Evolutionary conservation across 1,140 invertebrate genomes (phyloP).

Genomic region (Aphaenogaster ashmeadi): DNA sequence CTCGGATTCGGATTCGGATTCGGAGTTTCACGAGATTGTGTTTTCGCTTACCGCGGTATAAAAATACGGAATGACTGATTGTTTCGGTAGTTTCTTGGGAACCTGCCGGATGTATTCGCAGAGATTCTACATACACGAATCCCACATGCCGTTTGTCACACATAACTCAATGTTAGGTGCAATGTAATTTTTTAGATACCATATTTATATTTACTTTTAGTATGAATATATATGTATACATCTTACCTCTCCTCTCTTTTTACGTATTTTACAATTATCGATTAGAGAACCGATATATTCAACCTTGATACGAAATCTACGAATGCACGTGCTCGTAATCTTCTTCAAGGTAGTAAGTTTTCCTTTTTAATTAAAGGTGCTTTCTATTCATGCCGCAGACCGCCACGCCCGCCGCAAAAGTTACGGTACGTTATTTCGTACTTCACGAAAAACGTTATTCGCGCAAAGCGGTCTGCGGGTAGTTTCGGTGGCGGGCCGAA

Average conservation of each 20-base stretch:
- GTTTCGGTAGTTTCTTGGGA: background rate
- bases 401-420: constrained; percentile 74
- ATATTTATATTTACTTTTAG: too few relatives aligned
- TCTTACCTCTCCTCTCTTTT: background rate
- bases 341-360: constrained; percentile 73
- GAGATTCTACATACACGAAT: background rate
- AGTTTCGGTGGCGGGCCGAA: constrained; percentile 19
- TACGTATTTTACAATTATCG: constrained; percentile 11
- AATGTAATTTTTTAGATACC: background rate
- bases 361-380: constrained; percentile 81
- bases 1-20: constrained; percentile 18
- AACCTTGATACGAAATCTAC: constrained; percentile 48
- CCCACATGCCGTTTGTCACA: background rate
- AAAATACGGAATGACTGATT: constrained; percentile 55
- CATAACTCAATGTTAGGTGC: background rate
- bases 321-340: constrained; percentile 68
- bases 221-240: background rate
- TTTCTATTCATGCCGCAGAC: constrained; percentile 77
- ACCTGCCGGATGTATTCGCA: background rate
- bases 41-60: constrained; percentile 37
- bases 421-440: constrained; percentile 78
- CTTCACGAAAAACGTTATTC: constrained; percentile 74
- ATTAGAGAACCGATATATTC: constrained; percentile 29
- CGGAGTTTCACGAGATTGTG: constrained; percentile 45
- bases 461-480: constrained; percentile 53